Evolutionary conservation across 2,113 vertebrate species (phyloP).

Genomic region (Aix galericulata): DNA sequence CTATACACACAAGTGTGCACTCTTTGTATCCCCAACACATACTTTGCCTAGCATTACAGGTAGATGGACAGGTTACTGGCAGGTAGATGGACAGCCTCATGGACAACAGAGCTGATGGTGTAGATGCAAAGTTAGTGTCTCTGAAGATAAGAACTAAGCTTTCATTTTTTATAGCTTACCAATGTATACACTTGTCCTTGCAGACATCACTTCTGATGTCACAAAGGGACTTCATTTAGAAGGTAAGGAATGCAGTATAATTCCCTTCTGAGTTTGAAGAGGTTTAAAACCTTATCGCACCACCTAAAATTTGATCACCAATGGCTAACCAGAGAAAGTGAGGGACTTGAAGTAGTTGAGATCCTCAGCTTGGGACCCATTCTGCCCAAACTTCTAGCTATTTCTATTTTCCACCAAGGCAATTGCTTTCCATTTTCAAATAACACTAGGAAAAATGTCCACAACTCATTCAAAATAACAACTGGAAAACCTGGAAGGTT

Average conservation of each 20-base stretch:
- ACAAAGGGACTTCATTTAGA: fast-evolving
- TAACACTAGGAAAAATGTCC: not conserved
- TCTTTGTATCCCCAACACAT: not conserved
- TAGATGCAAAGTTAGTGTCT: not conserved
- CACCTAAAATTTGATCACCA: not conserved
- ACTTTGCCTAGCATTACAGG: not conserved
- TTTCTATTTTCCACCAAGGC: not conserved
- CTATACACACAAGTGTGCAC: too few relatives aligned
- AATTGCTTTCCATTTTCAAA: not conserved
- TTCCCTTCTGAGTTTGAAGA: not conserved
- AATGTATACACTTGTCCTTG: not conserved
- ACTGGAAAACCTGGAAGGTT: not conserved
- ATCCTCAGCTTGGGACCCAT: too few relatives aligned
- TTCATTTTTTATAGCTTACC: not conserved
- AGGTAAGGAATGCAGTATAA: not conserved
- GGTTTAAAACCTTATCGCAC: not conserved
- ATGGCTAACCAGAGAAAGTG: not conserved
- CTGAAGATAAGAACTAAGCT: not conserved
- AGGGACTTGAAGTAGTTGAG: not conserved
- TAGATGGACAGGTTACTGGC: not conserved
- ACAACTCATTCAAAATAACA: not conserved
- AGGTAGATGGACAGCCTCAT: not conserved
- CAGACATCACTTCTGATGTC: not conserved
- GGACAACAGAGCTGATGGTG: not conserved
- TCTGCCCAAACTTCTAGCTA: not conserved